A percentile compares a stretch with the other conserved stretches of the same genome.
These are phyloP conservation scores for Synergus laeviventris DNA, from an alignment of 2,888 invertebrate species.

Conservation along the genomic window DNA sequence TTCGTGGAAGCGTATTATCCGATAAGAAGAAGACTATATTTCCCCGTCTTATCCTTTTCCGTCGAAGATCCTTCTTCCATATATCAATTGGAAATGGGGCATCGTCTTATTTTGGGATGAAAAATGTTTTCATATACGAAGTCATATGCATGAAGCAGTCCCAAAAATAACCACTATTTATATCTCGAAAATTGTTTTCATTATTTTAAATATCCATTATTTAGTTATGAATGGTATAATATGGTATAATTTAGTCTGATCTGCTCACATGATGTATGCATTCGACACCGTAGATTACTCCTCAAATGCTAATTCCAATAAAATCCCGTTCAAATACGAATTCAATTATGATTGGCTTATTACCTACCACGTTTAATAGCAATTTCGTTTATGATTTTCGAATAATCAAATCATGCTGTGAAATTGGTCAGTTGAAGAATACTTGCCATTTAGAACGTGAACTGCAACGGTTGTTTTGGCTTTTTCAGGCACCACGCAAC, in stretches of 20 bases:
- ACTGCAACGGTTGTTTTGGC: slow-evolving; percentile 80
- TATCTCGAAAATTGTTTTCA: background rate
- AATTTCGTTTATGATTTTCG: background rate
- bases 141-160: background rate
- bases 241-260: background rate
- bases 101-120: slow-evolving; percentile 18
- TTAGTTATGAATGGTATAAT: background rate
- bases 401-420: background rate
- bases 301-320: background rate
- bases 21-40: slow-evolving; percentile 16
- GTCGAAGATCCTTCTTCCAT: slow-evolving; percentile 26
- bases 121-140: background rate
- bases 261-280: background rate
- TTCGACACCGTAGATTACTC: background rate
- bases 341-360: background rate
- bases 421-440: background rate
- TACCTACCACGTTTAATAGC: background rate
- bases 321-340: background rate
- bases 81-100: slow-evolving; percentile 13
- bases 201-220: background rate
- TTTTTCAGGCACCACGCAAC: slow-evolving; percentile 77
- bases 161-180: too few species aligned
- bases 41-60: slow-evolving; percentile 13
- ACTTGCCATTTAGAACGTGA: slow-evolving; percentile 81
- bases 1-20: slow-evolving; percentile 49